These are phyloP conservation scores for Eulemur albifrons DNA, from an alignment of 2,797 vertebrate species.

Conservation along the genomic window DNA sequence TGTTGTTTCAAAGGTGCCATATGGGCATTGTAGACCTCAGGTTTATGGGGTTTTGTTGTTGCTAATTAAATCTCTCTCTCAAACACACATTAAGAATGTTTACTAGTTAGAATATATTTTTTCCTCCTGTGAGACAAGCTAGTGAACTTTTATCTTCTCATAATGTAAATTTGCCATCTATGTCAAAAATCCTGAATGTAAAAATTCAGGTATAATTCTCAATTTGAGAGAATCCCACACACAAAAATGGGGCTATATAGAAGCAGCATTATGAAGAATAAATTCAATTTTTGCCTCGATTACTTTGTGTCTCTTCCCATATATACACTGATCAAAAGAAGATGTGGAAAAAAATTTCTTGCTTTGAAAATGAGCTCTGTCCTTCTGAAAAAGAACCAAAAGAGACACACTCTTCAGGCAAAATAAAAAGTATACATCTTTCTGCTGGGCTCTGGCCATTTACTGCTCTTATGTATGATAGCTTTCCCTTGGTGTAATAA, in stretches of 20 bases:
- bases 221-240: neutral
- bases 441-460: neutral
- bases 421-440: conserved; percentile 1
- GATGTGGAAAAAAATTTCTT: neutral
- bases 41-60: neutral
- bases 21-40: neutral
- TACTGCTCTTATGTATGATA: neutral
- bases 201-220: neutral
- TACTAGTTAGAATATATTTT: neutral
- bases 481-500: conserved; percentile 50
- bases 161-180: neutral
- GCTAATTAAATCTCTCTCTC: conserved; percentile 37
- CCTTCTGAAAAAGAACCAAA: conserved; percentile 28
- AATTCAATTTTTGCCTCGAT: neutral
- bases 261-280: neutral
- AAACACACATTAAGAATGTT: neutral
- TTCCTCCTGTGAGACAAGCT: neutral
- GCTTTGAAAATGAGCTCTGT: conserved; percentile 22
- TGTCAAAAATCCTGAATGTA: neutral
- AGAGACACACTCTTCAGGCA: neutral
- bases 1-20: neutral
- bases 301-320: neutral
- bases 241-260: neutral
- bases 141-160: neutral
- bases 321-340: neutral